phyloP scores from a whole-genome alignment of 2,888 invertebrate species.

The Dermolepida albohirtum region DNA sequence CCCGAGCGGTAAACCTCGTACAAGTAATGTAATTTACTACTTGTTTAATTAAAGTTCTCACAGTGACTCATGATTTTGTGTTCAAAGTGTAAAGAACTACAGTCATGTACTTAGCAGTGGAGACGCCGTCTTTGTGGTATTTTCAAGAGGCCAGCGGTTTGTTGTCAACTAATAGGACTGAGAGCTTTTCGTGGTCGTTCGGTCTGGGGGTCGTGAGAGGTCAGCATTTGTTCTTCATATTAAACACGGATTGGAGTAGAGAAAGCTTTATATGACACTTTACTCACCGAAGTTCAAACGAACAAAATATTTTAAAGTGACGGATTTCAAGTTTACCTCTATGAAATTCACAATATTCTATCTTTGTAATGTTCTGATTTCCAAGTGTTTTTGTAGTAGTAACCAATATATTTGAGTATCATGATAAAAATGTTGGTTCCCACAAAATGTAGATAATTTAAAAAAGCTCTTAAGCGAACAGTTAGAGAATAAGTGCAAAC shows the following conservation, averaged over 20 bases:
- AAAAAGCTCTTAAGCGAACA: too few relatives aligned
- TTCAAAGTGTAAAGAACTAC: constrained; percentile 39
- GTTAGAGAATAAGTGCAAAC: too few relatives aligned
- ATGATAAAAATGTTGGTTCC: too few relatives aligned
- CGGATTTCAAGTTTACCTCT: constrained; percentile 19
- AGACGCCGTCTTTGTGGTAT: constrained; percentile 36
- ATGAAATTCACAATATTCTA: not conserved
- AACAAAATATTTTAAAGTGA: constrained; percentile 24
- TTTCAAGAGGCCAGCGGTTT: constrained; percentile 30
- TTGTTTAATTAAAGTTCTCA: constrained; percentile 45
- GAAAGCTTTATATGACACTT: constrained; percentile 36
- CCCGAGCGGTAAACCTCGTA: constrained; percentile 38
- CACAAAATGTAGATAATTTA: too few relatives aligned
- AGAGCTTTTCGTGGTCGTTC: constrained; percentile 43
- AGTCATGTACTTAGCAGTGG: constrained; percentile 23
- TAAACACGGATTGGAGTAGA: constrained; percentile 31
- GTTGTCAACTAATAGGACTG: constrained; percentile 40
- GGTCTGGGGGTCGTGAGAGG: constrained; percentile 41
- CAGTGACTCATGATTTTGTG: constrained; percentile 42
- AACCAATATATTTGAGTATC: too few relatives aligned
- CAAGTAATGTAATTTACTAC: constrained; percentile 45
- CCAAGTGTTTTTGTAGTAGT: too few relatives aligned
- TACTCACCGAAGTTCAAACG: constrained; percentile 15
- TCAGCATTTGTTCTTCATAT: constrained; percentile 40
- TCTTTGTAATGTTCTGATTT: not conserved